Evolutionary conservation across 2,797 vertebrate species (phyloP).

Genomic region (Amblyraja radiata): DNA sequence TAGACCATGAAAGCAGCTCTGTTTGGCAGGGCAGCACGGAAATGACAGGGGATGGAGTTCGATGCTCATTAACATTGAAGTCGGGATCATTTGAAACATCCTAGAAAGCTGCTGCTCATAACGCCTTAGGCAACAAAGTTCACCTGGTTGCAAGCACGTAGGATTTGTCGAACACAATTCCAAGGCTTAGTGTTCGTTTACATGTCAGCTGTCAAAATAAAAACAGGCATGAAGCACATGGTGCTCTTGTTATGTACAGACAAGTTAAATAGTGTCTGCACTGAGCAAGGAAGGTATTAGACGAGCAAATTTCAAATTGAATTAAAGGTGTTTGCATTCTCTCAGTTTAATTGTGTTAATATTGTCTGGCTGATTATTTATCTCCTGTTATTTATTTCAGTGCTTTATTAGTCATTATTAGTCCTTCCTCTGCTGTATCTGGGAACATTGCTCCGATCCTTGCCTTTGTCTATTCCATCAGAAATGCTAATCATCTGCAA

Average conservation of each 20-base stretch:
- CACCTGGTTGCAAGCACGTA: not conserved
- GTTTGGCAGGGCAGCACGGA: not conserved
- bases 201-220: conserved; percentile 20
- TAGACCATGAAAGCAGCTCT: not conserved
- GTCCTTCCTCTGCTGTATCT: not conserved
- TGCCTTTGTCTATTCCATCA: not conserved
- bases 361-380: not conserved
- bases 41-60: not conserved
- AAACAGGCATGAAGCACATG: not conserved
- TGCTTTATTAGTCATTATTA: not conserved
- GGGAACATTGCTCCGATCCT: not conserved
- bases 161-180: not conserved
- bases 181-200: not conserved
- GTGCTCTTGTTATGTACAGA: not conserved
- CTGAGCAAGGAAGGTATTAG: not conserved
- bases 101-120: conserved; percentile 1
- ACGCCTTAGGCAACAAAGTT: not conserved
- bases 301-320: not conserved
- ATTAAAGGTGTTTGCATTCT: not conserved
- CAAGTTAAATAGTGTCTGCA: not conserved
- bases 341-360: not conserved
- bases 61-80: not conserved
- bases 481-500: not conserved
- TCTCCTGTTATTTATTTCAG: not conserved
- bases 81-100: not conserved